Evolutionary conservation across 2,113 vertebrate genomes (phyloP), one percentile per base, ranked within the genome.

Genomic region (Xiphophorus couchianus): DNA sequence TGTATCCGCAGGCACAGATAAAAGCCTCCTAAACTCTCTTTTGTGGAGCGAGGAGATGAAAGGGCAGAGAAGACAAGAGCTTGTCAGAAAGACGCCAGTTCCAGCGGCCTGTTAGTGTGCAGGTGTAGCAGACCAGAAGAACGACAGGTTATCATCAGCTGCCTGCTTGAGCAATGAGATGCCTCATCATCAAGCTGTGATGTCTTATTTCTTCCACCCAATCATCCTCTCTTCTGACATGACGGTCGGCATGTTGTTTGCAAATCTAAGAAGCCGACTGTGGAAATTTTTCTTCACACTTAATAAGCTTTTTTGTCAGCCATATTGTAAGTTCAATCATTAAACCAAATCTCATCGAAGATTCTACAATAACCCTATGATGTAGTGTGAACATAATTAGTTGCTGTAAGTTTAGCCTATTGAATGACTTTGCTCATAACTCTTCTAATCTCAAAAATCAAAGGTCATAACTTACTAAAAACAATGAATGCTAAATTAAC

Each of bases 1-100:
- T 87, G 90, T 85, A 87, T 84, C 92, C 92, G 71, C 77, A 85
- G 91, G 92, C 92, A 74, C 61, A 86, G 91, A 94, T 91, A 92
- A 94, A 93, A 92, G 89, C 87, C 87, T 86, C 84, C 88, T 89
- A 88, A 90, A 90, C 87, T 91, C 82, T 82, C 89, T 89, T 90
- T 93, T 94, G 92, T 93, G 88, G 84, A 83, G 86, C 62, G 70
- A 79, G 73, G 71, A 93, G 91, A 95, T 94, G 93, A 94, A 93
- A 94, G 90, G 86, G 86, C 81, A 89, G 71, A 73, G 84, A 82
- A 89, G 91, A 93, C 88, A 88, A 90, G 81, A 90, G 91, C 90
- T 84, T 93, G 93, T 94, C 91, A 93, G 86, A 75, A 86, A 79
- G 83, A 82, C 85, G 81, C 74, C 69, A 64, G 74, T 86, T 82